Base-by-base conservation (phyloP, 2,797 vertebrate species). In the Hydrophis major region DNA sequence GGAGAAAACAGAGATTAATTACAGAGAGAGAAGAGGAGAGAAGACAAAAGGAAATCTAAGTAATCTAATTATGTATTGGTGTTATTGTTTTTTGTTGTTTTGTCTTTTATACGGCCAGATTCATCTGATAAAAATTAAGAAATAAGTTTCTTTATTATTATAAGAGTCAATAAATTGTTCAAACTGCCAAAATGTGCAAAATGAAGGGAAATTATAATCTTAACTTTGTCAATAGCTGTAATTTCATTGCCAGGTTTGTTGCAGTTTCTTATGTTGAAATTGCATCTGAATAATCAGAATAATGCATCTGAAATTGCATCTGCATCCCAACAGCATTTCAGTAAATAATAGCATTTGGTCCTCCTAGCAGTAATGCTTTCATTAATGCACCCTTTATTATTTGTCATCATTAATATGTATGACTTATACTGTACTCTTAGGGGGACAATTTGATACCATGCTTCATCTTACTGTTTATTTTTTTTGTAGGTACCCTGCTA, bases 391-490 rank as follows among this genome's bases (percentile, higher is more conserved):
- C 53, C 57, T 37, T n/a, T 87, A 50, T 22, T 78, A 60, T 78
- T 61, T 69, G 69, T 61, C 63, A 88, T 66, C 27, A 50, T 78
- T 91, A 88, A 88, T 88, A 88, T 88, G 63, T 42, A 87, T 93
- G 92, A 88, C 56, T 93, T 78, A 78, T 83, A 60, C 4, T 60
- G 22, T 8, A 55, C 28, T 90, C 86, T 60, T 55, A 27, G 66
- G 86, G 89, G 63, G 37, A n/a, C 74, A n/a, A 78, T 88, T 78
- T 93, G 92, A 93, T 14, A 60, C 55, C 74, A 50, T 55, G 88
- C 32, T 88, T 91, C 86, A 93, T 91, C n/a, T 69, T 91, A 63
- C 63, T 57, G n/a, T 91, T 91, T 59, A 90, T 27, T 78, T 25
- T 87, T 78, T 78, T 4, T 25, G 16, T 61, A 53, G 74, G 53